Evolutionary conservation across 2,888 invertebrate genomes (phyloP).

Genomic region (Xiphydria camelus): DNA sequence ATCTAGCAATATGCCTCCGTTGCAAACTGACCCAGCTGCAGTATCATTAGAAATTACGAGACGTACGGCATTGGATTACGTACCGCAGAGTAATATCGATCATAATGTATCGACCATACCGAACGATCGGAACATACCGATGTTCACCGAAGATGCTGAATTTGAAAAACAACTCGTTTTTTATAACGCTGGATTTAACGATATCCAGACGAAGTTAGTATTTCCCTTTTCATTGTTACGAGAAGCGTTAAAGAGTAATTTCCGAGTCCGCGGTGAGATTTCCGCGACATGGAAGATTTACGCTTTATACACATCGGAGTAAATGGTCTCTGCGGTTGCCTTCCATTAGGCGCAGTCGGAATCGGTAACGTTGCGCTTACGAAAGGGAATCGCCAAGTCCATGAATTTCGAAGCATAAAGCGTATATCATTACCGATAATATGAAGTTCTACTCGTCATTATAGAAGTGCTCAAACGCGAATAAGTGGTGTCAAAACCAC

Average conservation of each 20-base stretch:
- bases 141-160: slow-evolving; percentile 31
- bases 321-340: no score
- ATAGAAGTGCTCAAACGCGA: slow-evolving; percentile 41
- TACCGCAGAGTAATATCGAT: slow-evolving; percentile 1
- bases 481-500: slow-evolving; percentile 25
- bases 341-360: no score
- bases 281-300: no score
- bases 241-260: no score
- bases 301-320: no score
- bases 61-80: slow-evolving; percentile 5
- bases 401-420: slow-evolving; percentile 1
- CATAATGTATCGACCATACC: slow-evolving; percentile 3
- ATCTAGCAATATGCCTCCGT: slow-evolving; percentile 8
- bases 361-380: no score
- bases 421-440: slow-evolving; percentile 4
- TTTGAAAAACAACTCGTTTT: slow-evolving; percentile 27
- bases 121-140: slow-evolving; percentile 39
- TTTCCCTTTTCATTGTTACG: no score
- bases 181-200: slow-evolving; percentile 12
- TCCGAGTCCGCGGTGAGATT: no score
- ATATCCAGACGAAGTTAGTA: slow-evolving; percentile 24
- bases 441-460: slow-evolving; percentile 5
- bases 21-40: not conserved
- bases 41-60: slow-evolving; percentile 11
- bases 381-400: not conserved